Conservation (phyloP, 2,888 invertebrate genomes). For the Mycalesis mineus region DNA sequence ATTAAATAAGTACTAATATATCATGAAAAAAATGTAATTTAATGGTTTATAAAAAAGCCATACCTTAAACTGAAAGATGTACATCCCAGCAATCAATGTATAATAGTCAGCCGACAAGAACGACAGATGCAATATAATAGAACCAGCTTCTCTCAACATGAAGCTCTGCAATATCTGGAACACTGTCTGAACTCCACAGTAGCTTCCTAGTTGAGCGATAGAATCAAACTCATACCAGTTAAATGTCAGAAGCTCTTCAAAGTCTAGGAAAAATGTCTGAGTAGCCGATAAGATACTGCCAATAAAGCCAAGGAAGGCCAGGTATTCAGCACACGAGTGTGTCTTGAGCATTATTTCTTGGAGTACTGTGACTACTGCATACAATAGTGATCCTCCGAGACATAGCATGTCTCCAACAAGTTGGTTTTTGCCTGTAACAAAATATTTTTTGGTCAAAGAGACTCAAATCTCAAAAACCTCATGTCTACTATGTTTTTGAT, state of each 20-base stretch:
- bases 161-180: constrained; percentile 87
- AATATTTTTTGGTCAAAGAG: too few species aligned
- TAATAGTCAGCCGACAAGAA: constrained; percentile 91
- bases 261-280: constrained; percentile 88
- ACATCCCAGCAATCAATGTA: constrained; percentile 87
- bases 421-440: constrained; percentile 83
- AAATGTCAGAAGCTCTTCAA: constrained; percentile 81
- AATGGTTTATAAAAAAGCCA: too few species aligned
- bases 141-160: constrained; percentile 86
- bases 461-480: too few species aligned
- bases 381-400: constrained; percentile 86
- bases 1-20: too few species aligned
- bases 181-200: constrained; percentile 84
- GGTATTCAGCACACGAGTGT: constrained; percentile 86
- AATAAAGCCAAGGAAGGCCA: constrained; percentile 88
- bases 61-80: constrained; percentile 89
- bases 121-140: constrained; percentile 89
- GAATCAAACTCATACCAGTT: constrained; percentile 84
- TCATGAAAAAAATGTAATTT: too few species aligned
- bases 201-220: constrained; percentile 77
- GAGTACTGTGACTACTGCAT: constrained; percentile 87
- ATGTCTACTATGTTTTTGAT: too few species aligned
- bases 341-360: constrained; percentile 90
- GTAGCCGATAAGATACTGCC: constrained; percentile 86
- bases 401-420: constrained; percentile 90